A percentile compares a stretch with the other conserved stretches of the same genome.
phyloP scores from a whole-genome alignment of 2,113 vertebrate species.

The Gymnarchus niloticus region DNA sequence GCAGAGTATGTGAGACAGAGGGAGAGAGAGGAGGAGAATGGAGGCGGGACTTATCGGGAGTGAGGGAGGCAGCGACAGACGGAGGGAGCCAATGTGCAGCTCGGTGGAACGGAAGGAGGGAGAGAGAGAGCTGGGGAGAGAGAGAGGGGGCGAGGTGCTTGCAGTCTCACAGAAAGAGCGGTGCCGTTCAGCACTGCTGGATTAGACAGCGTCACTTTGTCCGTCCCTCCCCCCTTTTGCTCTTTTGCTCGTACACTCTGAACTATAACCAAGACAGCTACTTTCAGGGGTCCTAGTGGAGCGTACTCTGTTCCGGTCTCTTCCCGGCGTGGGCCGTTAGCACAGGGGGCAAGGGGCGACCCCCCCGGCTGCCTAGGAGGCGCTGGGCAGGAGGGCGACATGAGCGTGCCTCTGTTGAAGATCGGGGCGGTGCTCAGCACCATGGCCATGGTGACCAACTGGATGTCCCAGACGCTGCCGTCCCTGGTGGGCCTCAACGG shows the following conservation, averaged over 20 bases:
- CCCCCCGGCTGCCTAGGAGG: conserved; percentile 48
- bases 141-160: conserved; percentile 46
- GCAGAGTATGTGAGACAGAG: not conserved
- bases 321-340: not conserved
- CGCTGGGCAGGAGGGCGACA: conserved; percentile 53
- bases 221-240: conserved; percentile 39
- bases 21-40: conserved; percentile 19
- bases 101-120: conserved; percentile 53
- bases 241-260: conserved; percentile 30
- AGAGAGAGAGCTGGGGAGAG: conserved; percentile 38
- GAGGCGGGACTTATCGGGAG: conserved; percentile 16
- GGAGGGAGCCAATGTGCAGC: conserved; percentile 63
- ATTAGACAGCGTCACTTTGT: conserved; percentile 48
- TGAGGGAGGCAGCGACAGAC: conserved; percentile 34
- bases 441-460: conserved; percentile 89
- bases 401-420: conserved; percentile 81
- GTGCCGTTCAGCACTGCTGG: conserved; percentile 56
- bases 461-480: conserved; percentile 86
- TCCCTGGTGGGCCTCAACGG: conserved; percentile 83
- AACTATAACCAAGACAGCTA: not conserved
- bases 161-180: conserved; percentile 51
- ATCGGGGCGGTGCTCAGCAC: conserved; percentile 86
- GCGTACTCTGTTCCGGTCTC: conserved; percentile 25
- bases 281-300: conserved; percentile 26
- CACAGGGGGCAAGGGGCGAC: conserved; percentile 41